Evolutionary conservation across 2,888 invertebrate species (phyloP).

Genomic region (Caenorhabditis uteleia): DNA sequence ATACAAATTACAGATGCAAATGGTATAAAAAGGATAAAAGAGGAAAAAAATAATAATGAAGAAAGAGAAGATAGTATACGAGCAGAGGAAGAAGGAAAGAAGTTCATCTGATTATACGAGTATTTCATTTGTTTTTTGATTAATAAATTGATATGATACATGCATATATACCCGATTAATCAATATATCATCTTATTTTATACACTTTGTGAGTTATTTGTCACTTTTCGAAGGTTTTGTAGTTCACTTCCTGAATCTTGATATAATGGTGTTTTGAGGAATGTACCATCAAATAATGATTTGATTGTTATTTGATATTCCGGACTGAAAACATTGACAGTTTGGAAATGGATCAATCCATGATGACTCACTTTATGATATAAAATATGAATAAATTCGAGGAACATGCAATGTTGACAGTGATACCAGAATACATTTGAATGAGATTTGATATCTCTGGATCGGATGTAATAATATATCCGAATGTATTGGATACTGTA

Average conservation of each 20-base stretch:
- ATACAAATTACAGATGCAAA: no score
- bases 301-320: conserved; percentile 33
- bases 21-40: no score
- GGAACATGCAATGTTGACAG: conserved; percentile 40
- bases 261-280: conserved; percentile 12
- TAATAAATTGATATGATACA: no score
- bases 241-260: conserved; percentile 31
- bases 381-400: conserved; percentile 43
- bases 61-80: no score
- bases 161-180: no score
- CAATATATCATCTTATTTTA: no score
- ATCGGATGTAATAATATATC: conserved; percentile 16
- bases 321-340: conserved; percentile 7
- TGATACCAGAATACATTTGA: conserved; percentile 46
- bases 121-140: no score
- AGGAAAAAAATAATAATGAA: no score
- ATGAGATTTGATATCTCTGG: conserved; percentile 15
- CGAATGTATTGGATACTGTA: conserved; percentile 30
- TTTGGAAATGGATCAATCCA: not conserved
- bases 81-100: no score
- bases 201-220: no score
- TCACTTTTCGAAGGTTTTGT: no score
- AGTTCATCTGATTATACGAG: no score
- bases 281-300: conserved; percentile 16
- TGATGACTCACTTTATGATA: conserved; percentile 36